Evolutionary conservation across 2,888 invertebrate genomes (phyloP), one percentile per base, ranked within the genome.

Genomic region (Pelosia muscerda): DNA sequence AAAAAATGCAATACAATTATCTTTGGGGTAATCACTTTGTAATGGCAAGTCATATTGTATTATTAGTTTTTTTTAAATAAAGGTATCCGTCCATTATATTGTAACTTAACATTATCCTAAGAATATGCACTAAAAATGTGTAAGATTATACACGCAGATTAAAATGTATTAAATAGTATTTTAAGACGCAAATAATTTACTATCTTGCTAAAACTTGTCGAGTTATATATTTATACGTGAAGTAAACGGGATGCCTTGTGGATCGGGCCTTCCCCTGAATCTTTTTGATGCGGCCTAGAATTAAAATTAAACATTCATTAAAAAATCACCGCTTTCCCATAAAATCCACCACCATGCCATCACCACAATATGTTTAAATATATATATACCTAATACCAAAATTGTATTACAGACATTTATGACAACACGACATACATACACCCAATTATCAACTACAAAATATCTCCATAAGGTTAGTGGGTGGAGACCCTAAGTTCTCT

Each of bases 1-100:
- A 75, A 81, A n/a, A 88, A 88, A 90, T 87, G 84, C 84, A 87
- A 79, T 81, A 84, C 73, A 76, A 84, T 71, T 79, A 85, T 88
- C 93, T 92, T 92, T 92, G 92, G 92, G 85, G 82, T 85, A 83
- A 90, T 91, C 88, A 91, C 91, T 88, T 88, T 83, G 75, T 77
- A 88, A 91, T 91, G 92, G 92, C 92, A 92, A 92, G 92, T 86
- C 42, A 68, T 67, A 56, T 57, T 62, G 56, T 61, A 54, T 63
- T n/a, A 34, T 65, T 63, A 66, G 55, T 61, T 55, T 63, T 59
- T 65, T n/a, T 49, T 62, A 49, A 66, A 63, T 53, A 28, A 65
- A 65, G 49, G 63, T 69, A 67, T 66, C 73, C 68, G 68, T 71
- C 78, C 64, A 68, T 63, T 60, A 28, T 0, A 59, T 15, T 34